phyloP scores from a whole-genome alignment of 2,888 invertebrate species.

The Stegophylla sp. region DNA sequence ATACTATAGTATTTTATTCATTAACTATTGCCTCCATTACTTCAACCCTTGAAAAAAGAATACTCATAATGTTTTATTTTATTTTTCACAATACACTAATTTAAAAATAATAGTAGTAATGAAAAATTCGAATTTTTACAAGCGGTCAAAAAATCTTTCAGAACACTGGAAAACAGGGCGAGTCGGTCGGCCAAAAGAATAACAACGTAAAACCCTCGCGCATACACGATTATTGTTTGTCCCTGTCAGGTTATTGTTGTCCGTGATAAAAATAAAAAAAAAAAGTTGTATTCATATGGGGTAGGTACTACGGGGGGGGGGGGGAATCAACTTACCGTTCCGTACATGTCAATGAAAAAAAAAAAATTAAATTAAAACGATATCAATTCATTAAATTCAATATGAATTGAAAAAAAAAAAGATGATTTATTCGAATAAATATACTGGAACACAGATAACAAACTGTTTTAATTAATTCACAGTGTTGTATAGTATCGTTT shows the following conservation, averaged over 20 bases:
- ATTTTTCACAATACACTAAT: constrained; percentile 17
- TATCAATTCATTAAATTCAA: no score
- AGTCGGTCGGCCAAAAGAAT: constrained; percentile 26
- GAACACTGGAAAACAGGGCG: not conserved
- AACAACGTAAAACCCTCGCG: constrained; percentile 12
- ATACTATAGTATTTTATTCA: constrained; percentile 42
- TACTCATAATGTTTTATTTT: constrained; percentile 9
- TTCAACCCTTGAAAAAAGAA: constrained; percentile 7
- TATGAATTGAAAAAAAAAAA: no score
- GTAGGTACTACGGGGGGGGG: not conserved
- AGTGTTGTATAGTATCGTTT: no score
- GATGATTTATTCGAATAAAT: no score
- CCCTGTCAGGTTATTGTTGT: constrained; percentile 21
- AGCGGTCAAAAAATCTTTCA: constrained; percentile 21
- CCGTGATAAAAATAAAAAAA: constrained; percentile 1
- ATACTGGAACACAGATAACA: no score
- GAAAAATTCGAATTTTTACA: constrained; percentile 26
- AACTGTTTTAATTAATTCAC: no score
- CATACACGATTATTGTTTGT: constrained; percentile 19
- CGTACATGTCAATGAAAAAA: not conserved
- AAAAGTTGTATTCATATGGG: not conserved
- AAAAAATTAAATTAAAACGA: not conserved
- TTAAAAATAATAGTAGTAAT: constrained; percentile 27
- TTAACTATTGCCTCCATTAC: constrained; percentile 26
- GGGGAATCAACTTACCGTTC: not conserved